Percentiles rank a stretch among this genome's conserved stretches.
Conservation (phyloP, 1,140 invertebrate species). For the Ips nitidus region DNA sequence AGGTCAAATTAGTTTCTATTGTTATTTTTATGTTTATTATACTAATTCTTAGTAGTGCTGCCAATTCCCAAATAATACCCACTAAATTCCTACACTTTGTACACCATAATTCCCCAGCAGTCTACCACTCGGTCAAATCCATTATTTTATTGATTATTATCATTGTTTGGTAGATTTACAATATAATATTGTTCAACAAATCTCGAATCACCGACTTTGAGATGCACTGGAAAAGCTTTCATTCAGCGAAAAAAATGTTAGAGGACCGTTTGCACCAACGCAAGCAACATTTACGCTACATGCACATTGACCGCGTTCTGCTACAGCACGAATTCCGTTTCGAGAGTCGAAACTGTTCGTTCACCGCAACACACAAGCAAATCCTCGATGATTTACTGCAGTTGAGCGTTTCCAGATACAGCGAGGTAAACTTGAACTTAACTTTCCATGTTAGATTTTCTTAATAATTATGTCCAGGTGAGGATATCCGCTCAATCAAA, state of each 20-base stretch:
- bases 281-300: conserved; percentile 63
- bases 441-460: too few species aligned
- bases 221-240: conserved; percentile 60
- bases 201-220: conserved; percentile 58
- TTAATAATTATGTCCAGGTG: conserved; percentile 51
- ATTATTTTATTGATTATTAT: too few species aligned
- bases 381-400: conserved; percentile 67
- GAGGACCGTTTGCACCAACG: conserved; percentile 64
- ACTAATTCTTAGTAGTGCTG: too few species aligned
- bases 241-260: conserved; percentile 61
- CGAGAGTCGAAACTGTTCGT: conserved; percentile 49
- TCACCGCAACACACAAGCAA: conserved; percentile 61
- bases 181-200: conserved; percentile 60
- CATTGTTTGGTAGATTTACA: conserved; percentile 58
- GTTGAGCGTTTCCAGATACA: conserved; percentile 69
- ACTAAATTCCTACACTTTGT: too few species aligned
- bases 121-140: too few species aligned
- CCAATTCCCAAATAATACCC: too few species aligned
- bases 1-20: too few species aligned
- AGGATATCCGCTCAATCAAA: conserved; percentile 64
- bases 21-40: too few species aligned
- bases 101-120: too few species aligned
- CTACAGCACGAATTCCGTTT: conserved; percentile 69
- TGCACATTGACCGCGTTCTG: conserved; percentile 65
- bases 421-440: conserved; percentile 55